Base-by-base conservation (phyloP, 2,888 invertebrate genomes). In the Amblyteles armatorius region DNA sequence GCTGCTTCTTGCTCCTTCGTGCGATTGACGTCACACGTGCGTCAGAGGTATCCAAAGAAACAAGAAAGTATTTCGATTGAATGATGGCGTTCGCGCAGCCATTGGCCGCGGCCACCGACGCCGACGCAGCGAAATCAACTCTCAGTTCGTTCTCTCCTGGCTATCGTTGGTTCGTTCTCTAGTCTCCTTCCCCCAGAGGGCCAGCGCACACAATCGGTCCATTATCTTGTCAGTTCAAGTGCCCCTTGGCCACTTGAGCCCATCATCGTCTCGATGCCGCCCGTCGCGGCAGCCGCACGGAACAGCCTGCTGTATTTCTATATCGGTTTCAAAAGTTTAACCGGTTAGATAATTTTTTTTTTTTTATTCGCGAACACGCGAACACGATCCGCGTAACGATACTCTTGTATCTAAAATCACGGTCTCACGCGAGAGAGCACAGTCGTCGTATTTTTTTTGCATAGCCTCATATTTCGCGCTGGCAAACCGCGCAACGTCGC, bases 11-110 rank as follows among this genome's bases (percentile, higher is more conserved):
- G 90, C 91, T 90, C 85, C 89, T 90, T 88, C 71, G 36, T 29
- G 29, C 92, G 86, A 92, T 93, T 93, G 93, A 93, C 93, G 93
- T 93, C 93, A 93, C 86, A 88, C 90, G 92, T 93, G 93, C 93
- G 93, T 93, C 93, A 93, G 91, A 89, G 90, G 87, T 89, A 89
- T 89, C 82, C 89, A 89, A 91, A 92, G 93, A 91, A 92, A 92
- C 92, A 92, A 93, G 93, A 93, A 93, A 93, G 92, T 92, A 79
- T 82, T 91, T 89, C 91, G 92, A 93, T 93, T 93, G 92, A 92
- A 92, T 92, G 93, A 92, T 92, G 92, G 88, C 89, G 88, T 71
- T 82, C 72, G 63, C 50, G 79, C 87, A 83, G 86, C 88, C 76
- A 84, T 82, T 87, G 88, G 86, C 87, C 79, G 72, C 78, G 77